phyloP scores from a whole-genome alignment of 2,113 vertebrate species.

The Cacatua alba region DNA sequence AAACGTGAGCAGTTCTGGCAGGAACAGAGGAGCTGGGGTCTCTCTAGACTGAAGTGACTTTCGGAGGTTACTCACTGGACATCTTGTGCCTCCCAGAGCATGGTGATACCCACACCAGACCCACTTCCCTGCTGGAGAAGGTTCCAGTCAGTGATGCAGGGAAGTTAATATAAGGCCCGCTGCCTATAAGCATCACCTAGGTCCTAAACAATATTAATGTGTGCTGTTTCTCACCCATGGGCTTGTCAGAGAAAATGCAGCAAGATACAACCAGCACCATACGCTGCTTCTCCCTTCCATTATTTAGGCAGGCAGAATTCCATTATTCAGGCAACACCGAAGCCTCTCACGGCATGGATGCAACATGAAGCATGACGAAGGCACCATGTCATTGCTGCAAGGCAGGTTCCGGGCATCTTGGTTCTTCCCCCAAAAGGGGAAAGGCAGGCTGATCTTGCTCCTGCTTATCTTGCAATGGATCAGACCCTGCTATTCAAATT shows the following conservation, averaged over 20 bases:
- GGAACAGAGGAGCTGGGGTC: neutral
- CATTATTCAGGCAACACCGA: neutral
- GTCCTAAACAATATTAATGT: neutral
- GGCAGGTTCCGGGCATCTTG: neutral
- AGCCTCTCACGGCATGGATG: rapidly evolving
- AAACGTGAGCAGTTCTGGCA: neutral
- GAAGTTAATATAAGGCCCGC: neutral
- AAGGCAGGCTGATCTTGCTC: neutral
- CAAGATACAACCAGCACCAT: neutral
- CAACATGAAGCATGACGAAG: rapidly evolving
- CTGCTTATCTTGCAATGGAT: neutral
- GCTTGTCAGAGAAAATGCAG: neutral
- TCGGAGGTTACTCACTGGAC: neutral
- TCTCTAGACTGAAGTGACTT: neutral
- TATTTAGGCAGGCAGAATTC: neutral
- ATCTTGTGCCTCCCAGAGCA: neutral
- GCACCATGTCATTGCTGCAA: rapidly evolving
- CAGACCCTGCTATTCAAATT: neutral
- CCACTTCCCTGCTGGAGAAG: neutral
- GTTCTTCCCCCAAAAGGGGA: neutral
- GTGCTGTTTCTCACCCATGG: neutral
- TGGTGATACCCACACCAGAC: neutral
- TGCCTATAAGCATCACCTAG: neutral
- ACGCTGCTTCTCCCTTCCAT: neutral
- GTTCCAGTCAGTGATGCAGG: neutral